phyloP scores from a whole-genome alignment of 2,113 vertebrate species.

The Epinephelus lanceolatus region DNA sequence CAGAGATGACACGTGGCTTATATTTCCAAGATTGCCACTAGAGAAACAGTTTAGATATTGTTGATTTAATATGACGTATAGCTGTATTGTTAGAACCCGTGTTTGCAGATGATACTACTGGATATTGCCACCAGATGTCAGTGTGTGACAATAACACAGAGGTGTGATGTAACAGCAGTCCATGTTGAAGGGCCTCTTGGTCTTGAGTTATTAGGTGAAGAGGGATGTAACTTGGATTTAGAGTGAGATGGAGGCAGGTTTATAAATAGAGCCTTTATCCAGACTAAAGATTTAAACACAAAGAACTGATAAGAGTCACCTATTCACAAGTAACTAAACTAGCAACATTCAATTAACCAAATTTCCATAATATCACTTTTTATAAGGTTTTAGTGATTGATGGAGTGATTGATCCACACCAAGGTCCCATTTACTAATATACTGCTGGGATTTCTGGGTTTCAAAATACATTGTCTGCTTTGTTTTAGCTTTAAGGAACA shows the following conservation, averaged over 20 bases:
- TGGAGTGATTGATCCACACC: neutral
- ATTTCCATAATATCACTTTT: neutral
- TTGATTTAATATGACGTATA: neutral
- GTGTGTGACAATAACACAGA: constrained; percentile 43
- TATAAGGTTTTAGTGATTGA: too few relatives aligned
- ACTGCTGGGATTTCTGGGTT: neutral
- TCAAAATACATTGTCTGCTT: neutral
- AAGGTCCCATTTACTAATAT: neutral
- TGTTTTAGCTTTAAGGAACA: neutral
- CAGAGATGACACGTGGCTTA: neutral
- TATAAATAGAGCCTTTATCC: constrained; percentile 51
- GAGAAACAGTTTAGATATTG: neutral
- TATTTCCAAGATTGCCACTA: neutral
- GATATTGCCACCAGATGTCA: constrained; percentile 73
- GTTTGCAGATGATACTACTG: neutral
- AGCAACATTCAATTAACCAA: neutral
- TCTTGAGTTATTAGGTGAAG: constrained; percentile 69
- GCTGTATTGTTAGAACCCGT: neutral
- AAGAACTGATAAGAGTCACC: neutral
- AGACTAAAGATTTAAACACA: constrained; percentile 33
- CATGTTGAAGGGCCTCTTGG: constrained; percentile 37
- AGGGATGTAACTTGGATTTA: constrained; percentile 47
- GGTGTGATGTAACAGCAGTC: constrained; percentile 58
- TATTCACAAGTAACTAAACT: neutral
- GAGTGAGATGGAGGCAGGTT: constrained; percentile 30